phyloP scores from a whole-genome alignment of 1,140 invertebrate species.

The Cyclargus thomasi region DNA sequence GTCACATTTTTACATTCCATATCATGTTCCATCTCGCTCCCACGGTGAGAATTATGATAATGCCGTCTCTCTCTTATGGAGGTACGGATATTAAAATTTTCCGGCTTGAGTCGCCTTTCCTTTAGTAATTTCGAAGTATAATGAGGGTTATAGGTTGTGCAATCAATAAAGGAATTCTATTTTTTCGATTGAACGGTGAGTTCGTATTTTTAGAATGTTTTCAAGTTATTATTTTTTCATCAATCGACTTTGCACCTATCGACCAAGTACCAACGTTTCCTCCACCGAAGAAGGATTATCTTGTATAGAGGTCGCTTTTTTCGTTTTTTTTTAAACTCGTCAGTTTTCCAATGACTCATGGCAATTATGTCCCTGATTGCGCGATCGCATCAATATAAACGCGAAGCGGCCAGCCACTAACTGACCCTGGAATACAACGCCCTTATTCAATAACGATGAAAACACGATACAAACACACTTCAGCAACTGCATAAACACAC shows the following conservation, averaged over 20 bases:
- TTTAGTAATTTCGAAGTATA: constrained; percentile 63
- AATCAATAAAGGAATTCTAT: constrained; percentile 48
- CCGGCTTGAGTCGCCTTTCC: constrained; percentile 67
- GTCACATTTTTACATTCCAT: constrained; percentile 58
- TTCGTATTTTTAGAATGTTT: constrained; percentile 5
- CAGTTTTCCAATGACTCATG: too few relatives aligned
- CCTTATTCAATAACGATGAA: too few relatives aligned
- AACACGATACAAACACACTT: too few relatives aligned
- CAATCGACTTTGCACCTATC: too few relatives aligned
- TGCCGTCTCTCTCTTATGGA: constrained; percentile 38
- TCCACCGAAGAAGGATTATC: neutral
- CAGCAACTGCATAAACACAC: too few relatives aligned
- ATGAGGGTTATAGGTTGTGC: constrained; percentile 64
- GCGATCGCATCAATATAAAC: too few relatives aligned
- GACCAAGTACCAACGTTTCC: too few relatives aligned
- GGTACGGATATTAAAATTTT: constrained; percentile 72
- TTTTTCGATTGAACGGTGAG: constrained; percentile 17
- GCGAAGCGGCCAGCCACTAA: too few relatives aligned
- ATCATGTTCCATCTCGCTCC: constrained; percentile 39
- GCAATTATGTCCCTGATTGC: too few relatives aligned
- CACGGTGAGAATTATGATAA: neutral
- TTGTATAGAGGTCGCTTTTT: too few relatives aligned
- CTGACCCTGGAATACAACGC: too few relatives aligned
- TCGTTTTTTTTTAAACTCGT: too few relatives aligned
- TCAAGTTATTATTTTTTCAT: neutral